Conservation (phyloP, 2,888 invertebrate genomes). For the Pollenia angustigena region DNA sequence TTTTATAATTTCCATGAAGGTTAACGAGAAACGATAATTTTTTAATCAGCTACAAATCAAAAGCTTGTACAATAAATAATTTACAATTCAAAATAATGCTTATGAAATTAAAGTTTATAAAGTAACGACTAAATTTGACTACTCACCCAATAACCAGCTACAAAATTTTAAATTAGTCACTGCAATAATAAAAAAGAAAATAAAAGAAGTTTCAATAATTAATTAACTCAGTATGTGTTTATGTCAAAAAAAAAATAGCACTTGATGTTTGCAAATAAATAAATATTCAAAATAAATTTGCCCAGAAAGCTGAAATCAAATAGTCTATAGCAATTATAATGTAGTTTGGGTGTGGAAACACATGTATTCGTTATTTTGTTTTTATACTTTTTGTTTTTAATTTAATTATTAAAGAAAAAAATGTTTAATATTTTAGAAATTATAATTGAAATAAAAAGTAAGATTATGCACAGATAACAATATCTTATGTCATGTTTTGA, state of each 20-base stretch:
- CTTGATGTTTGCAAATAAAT: slow-evolving; percentile 21
- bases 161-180: slow-evolving; percentile 20
- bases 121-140: too few species aligned
- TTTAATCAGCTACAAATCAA: neutral
- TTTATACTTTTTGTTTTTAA: neutral
- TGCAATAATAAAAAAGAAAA: slow-evolving; percentile 11
- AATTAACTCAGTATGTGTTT: neutral
- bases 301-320: neutral
- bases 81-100: neutral
- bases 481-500: slow-evolving; percentile 59
- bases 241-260: slow-evolving; percentile 20
- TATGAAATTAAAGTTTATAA: neutral
- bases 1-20: too few species aligned
- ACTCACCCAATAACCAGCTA: slow-evolving; percentile 26
- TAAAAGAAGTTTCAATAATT: slow-evolving; percentile 35
- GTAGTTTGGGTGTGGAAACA: slow-evolving; percentile 51
- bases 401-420: neutral
- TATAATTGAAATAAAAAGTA: slow-evolving; percentile 49
- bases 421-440: slow-evolving; percentile 48
- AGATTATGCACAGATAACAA: slow-evolving; percentile 29
- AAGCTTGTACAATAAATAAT: neutral
- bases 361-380: slow-evolving; percentile 20
- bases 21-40: too few species aligned
- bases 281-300: neutral
- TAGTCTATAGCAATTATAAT: neutral